A percentile compares a stretch with the other conserved stretches of the same genome.
Conservation (phyloP, 2,888 invertebrate species). For the Euplexia lucipara region DNA sequence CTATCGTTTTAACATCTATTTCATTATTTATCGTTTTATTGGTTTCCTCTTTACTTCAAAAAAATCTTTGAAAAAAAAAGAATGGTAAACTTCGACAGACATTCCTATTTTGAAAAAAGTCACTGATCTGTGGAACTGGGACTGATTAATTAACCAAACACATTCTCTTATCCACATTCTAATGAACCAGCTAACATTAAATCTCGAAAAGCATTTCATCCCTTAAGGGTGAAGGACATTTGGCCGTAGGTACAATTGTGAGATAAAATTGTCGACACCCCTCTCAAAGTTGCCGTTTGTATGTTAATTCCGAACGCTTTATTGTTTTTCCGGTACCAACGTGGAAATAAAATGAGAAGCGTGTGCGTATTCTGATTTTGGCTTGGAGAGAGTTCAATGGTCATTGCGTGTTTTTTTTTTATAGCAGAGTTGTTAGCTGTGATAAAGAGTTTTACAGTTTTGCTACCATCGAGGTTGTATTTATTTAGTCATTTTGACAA, state of each 20-base stretch:
- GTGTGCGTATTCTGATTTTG: conserved; percentile 44
- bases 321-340: conserved; percentile 70
- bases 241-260: conserved; percentile 45
- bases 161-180: conserved; percentile 33
- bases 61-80: not conserved
- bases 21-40: too few relatives aligned
- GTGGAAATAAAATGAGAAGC: conserved; percentile 61
- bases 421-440: not conserved
- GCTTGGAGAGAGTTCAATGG: conserved; percentile 26
- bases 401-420: conserved; percentile 25
- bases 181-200: conserved; percentile 43
- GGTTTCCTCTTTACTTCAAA: too few relatives aligned
- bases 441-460: not conserved
- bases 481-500: too few relatives aligned
- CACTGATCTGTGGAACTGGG: not conserved
- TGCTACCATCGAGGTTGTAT: too few relatives aligned
- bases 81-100: not conserved
- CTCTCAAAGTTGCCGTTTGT: conserved; percentile 67
- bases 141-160: conserved; percentile 50
- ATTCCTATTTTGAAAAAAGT: not conserved
- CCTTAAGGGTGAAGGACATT: conserved; percentile 54
- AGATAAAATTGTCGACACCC: conserved; percentile 57
- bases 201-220: conserved; percentile 51
- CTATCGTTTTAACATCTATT: too few relatives aligned
- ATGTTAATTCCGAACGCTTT: conserved; percentile 75